These are phyloP conservation scores for Crypturellus tataupa DNA, from an alignment of 2,797 vertebrate genomes.

Conservation along the genomic window DNA sequence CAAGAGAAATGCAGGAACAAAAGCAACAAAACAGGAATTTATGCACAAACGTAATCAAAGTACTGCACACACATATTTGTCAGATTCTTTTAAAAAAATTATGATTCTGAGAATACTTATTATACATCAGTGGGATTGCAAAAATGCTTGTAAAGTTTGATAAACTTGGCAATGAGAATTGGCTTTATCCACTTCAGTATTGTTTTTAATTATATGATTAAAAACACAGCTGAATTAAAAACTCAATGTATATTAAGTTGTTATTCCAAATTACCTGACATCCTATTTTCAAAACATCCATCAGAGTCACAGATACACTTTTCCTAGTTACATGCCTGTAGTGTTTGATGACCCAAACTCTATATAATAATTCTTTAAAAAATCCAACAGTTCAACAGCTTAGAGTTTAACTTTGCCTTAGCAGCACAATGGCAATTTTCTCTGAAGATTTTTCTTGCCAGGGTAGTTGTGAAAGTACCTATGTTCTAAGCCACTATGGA, in stretches of 20 bases:
- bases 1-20: not conserved
- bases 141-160: slow-evolving; percentile 17
- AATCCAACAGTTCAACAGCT: not conserved
- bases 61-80: not conserved
- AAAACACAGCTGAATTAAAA: slow-evolving; percentile 61
- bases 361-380: not conserved
- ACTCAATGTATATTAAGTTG: slow-evolving; percentile 44
- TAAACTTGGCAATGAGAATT: slow-evolving; percentile 21
- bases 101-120: not conserved
- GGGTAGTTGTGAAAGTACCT: not conserved
- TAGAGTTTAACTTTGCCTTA: not conserved
- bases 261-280: slow-evolving; percentile 12
- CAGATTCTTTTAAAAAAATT: not conserved
- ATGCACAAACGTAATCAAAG: not conserved
- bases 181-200: slow-evolving; percentile 42
- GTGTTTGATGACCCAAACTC: not conserved
- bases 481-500: not conserved
- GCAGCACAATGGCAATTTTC: not conserved
- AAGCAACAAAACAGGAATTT: not conserved
- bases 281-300: slow-evolving; percentile 33
- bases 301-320: not conserved
- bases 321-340: slow-evolving; percentile 11
- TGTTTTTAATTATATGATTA: slow-evolving; percentile 60
- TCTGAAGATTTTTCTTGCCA: not conserved
- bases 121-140: not conserved